These are phyloP conservation scores for Hyposmocoma kahamanoa DNA, from an alignment of 1,140 invertebrate species.

Conservation along the genomic window DNA sequence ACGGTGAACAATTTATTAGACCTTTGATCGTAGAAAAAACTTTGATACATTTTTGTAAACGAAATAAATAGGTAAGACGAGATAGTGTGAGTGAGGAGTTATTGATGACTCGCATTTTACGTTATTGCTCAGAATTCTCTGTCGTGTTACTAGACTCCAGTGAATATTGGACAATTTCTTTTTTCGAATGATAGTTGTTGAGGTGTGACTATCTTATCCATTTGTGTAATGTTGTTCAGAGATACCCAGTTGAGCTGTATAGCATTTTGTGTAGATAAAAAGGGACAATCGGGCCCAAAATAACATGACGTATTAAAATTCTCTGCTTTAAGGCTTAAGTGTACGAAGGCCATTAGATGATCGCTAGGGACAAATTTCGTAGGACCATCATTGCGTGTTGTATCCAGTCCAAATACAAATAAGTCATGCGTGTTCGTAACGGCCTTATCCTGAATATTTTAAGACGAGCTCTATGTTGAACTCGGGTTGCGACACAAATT, in stretches of 20 bases:
- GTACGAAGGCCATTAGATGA: too few species aligned
- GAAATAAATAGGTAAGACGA: too few species aligned
- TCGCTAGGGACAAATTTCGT: neutral
- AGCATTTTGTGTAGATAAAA: too few species aligned
- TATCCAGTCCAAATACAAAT: slow-evolving; percentile 32
- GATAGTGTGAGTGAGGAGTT: neutral
- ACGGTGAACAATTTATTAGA: slow-evolving; percentile 33
- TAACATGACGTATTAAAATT: too few species aligned
- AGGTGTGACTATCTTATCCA: neutral
- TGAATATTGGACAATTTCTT: neutral
- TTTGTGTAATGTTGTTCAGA: too few species aligned
- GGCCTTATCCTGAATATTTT: slow-evolving; percentile 50
- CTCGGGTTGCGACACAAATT: slow-evolving; percentile 16
- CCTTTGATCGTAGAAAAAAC: slow-evolving; percentile 10
- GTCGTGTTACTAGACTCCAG: neutral
- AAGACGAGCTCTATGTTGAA: slow-evolving; percentile 36
- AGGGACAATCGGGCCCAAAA: too few species aligned
- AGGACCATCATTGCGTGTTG: slow-evolving; percentile 35
- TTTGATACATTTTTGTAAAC: neutral
- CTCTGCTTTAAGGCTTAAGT: too few species aligned
- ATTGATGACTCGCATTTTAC: slow-evolving; percentile 1
- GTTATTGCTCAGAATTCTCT: slow-evolving; percentile 1
- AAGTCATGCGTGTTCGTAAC: slow-evolving; percentile 29
- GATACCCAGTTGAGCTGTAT: too few species aligned
- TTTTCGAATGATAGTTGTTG: slow-evolving; percentile 1